Evolutionary conservation across 2,888 invertebrate genomes (phyloP).

Genomic region (Habroteleia sp.): DNA sequence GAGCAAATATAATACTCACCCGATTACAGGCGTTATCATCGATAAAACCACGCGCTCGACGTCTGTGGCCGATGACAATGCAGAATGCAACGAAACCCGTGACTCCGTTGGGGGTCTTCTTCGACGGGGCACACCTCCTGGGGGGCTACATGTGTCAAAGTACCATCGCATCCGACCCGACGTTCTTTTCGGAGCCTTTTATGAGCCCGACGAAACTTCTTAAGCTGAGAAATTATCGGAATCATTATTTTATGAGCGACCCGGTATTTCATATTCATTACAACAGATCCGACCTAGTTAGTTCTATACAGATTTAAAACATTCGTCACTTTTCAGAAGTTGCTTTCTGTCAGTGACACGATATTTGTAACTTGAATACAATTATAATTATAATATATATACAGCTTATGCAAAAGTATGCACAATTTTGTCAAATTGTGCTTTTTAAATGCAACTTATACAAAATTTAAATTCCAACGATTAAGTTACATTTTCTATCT

Average conservation of each 20-base stretch:
- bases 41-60: slow-evolving; percentile 68
- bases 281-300: slow-evolving; percentile 6
- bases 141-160: slow-evolving; percentile 76
- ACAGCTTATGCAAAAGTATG: too few species aligned
- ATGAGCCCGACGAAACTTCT: slow-evolving; percentile 72
- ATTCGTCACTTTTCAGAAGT: too few species aligned
- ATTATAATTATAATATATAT: too few species aligned
- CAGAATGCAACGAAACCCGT: slow-evolving; percentile 74
- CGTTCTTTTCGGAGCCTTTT: slow-evolving; percentile 71
- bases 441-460: background rate
- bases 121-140: slow-evolving; percentile 73
- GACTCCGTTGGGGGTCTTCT: slow-evolving; percentile 74
- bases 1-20: slow-evolving; percentile 35
- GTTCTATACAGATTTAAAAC: too few species aligned
- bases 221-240: slow-evolving; percentile 68
- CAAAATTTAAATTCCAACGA: too few species aligned
- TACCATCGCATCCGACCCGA: slow-evolving; percentile 66
- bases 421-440: too few species aligned
- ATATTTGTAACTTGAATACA: too few species aligned
- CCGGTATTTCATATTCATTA: slow-evolving; percentile 20
- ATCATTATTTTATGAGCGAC: slow-evolving; percentile 70
- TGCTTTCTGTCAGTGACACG: too few species aligned
- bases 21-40: slow-evolving; percentile 58
- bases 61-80: slow-evolving; percentile 77
- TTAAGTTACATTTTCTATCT: too few species aligned